Base-by-base conservation (phyloP, 2,797 vertebrate genomes). In the Apogon talboti region DNA sequence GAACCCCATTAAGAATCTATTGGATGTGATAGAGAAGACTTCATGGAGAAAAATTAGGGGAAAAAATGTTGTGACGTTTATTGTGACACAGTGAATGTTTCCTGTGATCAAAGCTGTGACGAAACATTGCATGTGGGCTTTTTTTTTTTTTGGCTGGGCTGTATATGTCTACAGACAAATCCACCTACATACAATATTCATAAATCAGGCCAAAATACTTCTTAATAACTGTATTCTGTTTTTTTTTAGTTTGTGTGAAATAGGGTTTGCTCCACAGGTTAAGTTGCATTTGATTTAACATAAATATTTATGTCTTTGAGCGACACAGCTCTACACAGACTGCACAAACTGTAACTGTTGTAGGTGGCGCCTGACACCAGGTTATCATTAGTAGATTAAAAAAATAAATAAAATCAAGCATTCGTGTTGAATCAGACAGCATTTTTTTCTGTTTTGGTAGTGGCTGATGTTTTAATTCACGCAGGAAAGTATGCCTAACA, bases 321-420 rank as follows among this genome's bases (percentile, higher is more conserved):
- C 1, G 9, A 70, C 44, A 69, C 69, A 73, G 66, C 51, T 38
- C 3, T 57, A 50, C 52, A 61, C 52, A 62, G 56, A 61, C 52
- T 7, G 50, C 37, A 5, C 35, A 42, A 46, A 56, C 24, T 28
- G 45, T 43, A 44, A 49, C 53, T 21, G 46, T 12, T 44, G 51
- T 30, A 43, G 14, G 13, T 16, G 4, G 38, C 40, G 30, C 59
- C 41, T 30, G 4, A 61, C 51, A 48, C 16, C 12, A 52, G 3
- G 3, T 55, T 47, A 47, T 51, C 38, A 53, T 53, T n/a, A 72
- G 38, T 28, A 9, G 42, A 19, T 44, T 18, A 16, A 13, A 49
- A 28, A 28, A 28, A 28, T 28, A 28, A 35, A n/a, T n/a, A n/a
- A n/a, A n/a, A 28, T 28, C 24, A 28, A 35, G 33, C 33, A 35